These are phyloP conservation scores for Etheostoma cragini DNA, from an alignment of 2,113 vertebrate species.

Conservation along the genomic window DNA sequence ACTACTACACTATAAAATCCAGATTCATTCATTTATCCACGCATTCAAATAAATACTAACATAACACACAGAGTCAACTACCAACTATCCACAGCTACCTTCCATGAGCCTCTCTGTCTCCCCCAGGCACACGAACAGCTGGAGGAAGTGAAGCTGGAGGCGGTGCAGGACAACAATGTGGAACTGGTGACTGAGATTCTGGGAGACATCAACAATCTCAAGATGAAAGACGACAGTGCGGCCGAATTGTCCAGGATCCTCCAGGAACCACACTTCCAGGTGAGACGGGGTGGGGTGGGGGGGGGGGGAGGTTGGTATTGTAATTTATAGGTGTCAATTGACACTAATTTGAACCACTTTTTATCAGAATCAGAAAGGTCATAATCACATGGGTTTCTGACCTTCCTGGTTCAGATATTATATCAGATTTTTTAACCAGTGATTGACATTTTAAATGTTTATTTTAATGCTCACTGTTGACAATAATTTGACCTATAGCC, in stretches of 20 bases:
- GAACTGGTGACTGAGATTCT: conserved; percentile 97
- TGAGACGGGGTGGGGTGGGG: conserved; percentile 60
- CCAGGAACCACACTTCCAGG: conserved; percentile 98
- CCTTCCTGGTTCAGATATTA: no score
- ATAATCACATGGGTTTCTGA: no score
- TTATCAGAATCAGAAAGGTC: background rate
- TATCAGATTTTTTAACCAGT: no score
- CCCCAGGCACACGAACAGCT: conserved; percentile 92
- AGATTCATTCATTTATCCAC: background rate
- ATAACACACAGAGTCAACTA: background rate
- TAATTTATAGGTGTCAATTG: background rate
- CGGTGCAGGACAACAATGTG: conserved; percentile 97
- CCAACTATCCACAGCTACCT: background rate
- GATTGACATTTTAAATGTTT: no score
- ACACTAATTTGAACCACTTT: background rate
- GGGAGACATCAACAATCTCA: conserved; percentile 92
- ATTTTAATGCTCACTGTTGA: background rate
- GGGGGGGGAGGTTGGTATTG: no score
- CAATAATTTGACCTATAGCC: background rate
- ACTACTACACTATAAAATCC: background rate
- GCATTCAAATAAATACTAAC: background rate
- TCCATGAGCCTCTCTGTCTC: conserved; percentile 28
- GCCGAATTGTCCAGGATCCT: conserved; percentile 93
- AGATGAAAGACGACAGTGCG: conserved; percentile 89
- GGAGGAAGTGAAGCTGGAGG: conserved; percentile 97